Evolutionary conservation across 2,113 vertebrate species (phyloP).

Genomic region (Coracopsis vasa): DNA sequence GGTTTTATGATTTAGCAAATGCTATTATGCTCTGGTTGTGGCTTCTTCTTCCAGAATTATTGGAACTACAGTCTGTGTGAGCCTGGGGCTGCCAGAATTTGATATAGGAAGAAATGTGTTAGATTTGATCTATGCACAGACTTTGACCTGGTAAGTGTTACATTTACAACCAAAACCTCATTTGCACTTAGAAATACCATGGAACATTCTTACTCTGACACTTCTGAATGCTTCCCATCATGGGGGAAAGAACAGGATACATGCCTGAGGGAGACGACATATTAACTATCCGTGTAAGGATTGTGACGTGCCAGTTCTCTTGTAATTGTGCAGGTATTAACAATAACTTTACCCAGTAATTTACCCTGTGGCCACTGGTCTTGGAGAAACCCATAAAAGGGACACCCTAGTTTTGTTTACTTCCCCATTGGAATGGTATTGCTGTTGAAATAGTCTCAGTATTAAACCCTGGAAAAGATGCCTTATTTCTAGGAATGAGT

Average conservation of each 20-base stretch:
- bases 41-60: conserved; percentile 74
- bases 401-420: background rate
- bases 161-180: background rate
- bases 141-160: conserved; percentile 86
- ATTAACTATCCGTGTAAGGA: background rate
- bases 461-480: background rate
- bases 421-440: background rate
- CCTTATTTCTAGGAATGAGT: background rate
- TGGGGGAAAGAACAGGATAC: background rate
- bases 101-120: conserved; percentile 93
- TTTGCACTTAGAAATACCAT: background rate
- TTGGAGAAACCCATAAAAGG: background rate
- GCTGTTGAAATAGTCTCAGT: background rate
- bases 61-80: conserved; percentile 73
- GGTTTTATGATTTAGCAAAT: background rate
- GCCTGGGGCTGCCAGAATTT: conserved; percentile 86
- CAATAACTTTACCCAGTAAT: background rate
- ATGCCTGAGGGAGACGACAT: background rate
- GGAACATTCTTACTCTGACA: background rate
- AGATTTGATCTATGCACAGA: conserved; percentile 92
- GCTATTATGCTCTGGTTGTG: background rate
- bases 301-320: background rate
- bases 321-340: background rate
- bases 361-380: background rate
- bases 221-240: background rate